These are phyloP conservation scores for Cryptops parisi DNA, from an alignment of 2,888 invertebrate species.

Conservation along the genomic window DNA sequence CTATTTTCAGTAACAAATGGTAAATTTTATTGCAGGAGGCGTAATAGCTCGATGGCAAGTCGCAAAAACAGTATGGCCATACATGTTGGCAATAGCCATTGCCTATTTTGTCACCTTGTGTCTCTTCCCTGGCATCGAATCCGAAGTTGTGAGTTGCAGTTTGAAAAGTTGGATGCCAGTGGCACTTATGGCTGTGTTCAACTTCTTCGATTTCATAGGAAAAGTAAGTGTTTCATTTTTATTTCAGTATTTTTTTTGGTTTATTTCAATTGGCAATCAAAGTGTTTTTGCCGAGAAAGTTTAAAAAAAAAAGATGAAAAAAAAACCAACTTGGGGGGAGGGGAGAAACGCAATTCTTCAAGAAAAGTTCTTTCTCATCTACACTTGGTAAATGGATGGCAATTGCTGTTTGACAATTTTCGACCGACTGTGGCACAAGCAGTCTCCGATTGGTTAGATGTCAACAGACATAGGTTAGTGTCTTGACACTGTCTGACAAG, in stretches of 20 bases:
- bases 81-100: conserved; percentile 75
- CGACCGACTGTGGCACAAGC: no score
- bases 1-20: no score
- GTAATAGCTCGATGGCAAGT: conserved; percentile 59
- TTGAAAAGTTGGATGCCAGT: conserved; percentile 84
- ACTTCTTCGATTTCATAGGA: conserved; percentile 70
- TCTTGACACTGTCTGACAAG: neutral
- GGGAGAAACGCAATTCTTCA: neutral
- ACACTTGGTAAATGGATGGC: neutral
- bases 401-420: neutral
- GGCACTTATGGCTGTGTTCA: conserved; percentile 75
- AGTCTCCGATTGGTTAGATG: neutral
- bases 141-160: conserved; percentile 69
- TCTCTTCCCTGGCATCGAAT: conserved; percentile 78
- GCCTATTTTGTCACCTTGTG: conserved; percentile 82
- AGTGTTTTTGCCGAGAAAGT: neutral
- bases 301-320: neutral
- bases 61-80: conserved; percentile 69
- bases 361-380: no score
- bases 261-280: neutral
- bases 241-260: neutral
- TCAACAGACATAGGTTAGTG: neutral
- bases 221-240: conserved; percentile 40
- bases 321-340: neutral
- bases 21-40: conserved; percentile 42